phyloP scores from a whole-genome alignment of 2,113 vertebrate genomes.

The Hyaena hyaena region DNA sequence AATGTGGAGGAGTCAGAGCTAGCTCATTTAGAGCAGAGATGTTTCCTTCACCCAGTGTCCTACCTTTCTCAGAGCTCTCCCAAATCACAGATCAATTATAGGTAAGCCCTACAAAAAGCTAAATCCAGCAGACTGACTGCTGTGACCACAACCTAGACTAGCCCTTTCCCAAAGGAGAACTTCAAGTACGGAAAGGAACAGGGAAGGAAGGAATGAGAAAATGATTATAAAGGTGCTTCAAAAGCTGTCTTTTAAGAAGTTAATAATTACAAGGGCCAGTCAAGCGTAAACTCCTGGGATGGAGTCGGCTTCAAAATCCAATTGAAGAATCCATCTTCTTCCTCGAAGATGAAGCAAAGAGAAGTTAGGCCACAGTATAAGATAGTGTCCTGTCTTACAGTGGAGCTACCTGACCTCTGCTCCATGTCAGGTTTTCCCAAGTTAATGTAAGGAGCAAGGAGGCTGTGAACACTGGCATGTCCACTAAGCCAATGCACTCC shows the following conservation, averaged over 20 bases:
- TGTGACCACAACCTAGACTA: not conserved
- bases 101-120: not conserved
- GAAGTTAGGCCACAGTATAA: not conserved
- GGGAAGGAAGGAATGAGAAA: not conserved
- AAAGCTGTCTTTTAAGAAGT: not conserved
- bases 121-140: not conserved
- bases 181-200: not conserved
- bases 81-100: not conserved
- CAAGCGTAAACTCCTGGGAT: not conserved
- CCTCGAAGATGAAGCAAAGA: not conserved
- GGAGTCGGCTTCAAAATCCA: not conserved
- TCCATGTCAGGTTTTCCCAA: not conserved
- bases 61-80: not conserved
- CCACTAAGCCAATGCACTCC: not conserved
- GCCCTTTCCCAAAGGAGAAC: not conserved
- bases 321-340: not conserved
- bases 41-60: not conserved
- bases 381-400: not conserved
- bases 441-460: not conserved
- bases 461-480: not conserved
- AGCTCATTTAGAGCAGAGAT: not conserved
- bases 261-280: not conserved
- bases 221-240: not conserved
- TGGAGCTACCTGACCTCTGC: no score
- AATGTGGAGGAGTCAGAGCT: not conserved